phyloP scores from a whole-genome alignment of 2,797 vertebrate species.

The Halcyon badia region DNA sequence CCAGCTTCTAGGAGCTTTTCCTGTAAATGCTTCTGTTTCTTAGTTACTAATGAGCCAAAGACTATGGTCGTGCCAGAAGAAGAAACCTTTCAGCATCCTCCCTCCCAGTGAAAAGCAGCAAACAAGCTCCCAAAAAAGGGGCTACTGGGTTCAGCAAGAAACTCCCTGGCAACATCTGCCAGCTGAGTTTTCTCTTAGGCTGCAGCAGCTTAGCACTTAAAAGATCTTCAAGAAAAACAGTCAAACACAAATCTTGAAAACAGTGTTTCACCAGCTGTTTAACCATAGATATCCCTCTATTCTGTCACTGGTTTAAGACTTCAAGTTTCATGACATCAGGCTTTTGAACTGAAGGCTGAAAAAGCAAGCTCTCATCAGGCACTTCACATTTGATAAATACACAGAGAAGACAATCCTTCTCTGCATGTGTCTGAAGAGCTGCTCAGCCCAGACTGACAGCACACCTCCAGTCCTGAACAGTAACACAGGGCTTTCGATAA shows the following conservation, averaged over 20 bases:
- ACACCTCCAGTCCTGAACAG: background rate
- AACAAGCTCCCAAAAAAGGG: background rate
- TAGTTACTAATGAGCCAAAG: constrained; percentile 48
- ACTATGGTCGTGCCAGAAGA: background rate
- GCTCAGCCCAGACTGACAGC: background rate
- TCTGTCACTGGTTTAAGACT: background rate
- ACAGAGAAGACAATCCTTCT: background rate
- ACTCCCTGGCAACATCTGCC: background rate
- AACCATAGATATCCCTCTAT: background rate
- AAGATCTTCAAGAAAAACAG: background rate
- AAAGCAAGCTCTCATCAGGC: background rate
- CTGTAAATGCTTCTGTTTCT: constrained; percentile 17
- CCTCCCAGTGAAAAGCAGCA: background rate
- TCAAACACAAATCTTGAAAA: background rate
- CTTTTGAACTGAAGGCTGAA: background rate
- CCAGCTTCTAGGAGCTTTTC: constrained; percentile 31
- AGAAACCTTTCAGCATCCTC: background rate
- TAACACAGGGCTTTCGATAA: background rate
- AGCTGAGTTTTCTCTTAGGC: background rate
- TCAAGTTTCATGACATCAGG: background rate
- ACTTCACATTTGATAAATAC: rapidly evolving
- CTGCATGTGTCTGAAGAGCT: background rate
- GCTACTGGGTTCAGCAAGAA: background rate
- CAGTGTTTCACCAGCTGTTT: background rate
- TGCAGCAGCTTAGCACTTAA: background rate